These are phyloP conservation scores for Halocaridina rubra DNA, from an alignment of 2,888 invertebrate species.

Conservation along the genomic window DNA sequence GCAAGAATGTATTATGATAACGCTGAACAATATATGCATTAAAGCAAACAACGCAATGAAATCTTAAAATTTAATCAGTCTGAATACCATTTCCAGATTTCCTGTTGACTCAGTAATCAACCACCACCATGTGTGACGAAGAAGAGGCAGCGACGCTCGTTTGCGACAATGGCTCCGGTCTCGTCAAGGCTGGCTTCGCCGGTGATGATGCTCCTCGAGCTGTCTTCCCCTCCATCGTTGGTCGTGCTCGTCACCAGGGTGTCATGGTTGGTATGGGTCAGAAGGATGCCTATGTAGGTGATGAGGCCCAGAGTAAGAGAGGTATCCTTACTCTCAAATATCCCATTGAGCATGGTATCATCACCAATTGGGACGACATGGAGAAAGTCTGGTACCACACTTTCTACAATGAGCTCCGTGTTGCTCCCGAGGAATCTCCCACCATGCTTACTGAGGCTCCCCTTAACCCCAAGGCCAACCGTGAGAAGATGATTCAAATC, in stretches of 20 bases:
- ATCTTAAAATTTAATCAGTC: too few relatives aligned
- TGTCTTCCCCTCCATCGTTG: conserved; percentile 52
- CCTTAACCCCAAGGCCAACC: conserved; percentile 93
- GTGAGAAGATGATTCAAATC: conserved; percentile 89
- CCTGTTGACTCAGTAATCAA: too few relatives aligned
- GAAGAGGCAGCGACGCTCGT: too few relatives aligned
- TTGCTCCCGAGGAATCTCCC: conserved; percentile 84
- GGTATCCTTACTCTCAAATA: conserved; percentile 63
- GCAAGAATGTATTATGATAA: too few relatives aligned
- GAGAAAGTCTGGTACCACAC: conserved; percentile 99
- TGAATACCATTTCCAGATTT: too few relatives aligned
- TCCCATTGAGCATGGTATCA: conserved; percentile 62
- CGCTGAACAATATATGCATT: too few relatives aligned
- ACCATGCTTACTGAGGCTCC: conserved; percentile 85
- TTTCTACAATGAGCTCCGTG: conserved; percentile 97
- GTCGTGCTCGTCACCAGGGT: conserved; percentile 54
- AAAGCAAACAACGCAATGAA: too few relatives aligned
- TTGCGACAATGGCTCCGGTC: too few relatives aligned
- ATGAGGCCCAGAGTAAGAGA: conserved; percentile 61
- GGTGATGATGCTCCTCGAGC: conserved; percentile 50
- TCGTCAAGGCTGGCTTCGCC: conserved; percentile 52
- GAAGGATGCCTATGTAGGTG: conserved; percentile 62
- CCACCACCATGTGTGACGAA: too few relatives aligned
- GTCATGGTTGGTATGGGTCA: conserved; percentile 55
- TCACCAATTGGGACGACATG: conserved; percentile 97